Evolutionary conservation across 1,140 invertebrate genomes (phyloP).

Genomic region (Plectrocnemia conspersa): DNA sequence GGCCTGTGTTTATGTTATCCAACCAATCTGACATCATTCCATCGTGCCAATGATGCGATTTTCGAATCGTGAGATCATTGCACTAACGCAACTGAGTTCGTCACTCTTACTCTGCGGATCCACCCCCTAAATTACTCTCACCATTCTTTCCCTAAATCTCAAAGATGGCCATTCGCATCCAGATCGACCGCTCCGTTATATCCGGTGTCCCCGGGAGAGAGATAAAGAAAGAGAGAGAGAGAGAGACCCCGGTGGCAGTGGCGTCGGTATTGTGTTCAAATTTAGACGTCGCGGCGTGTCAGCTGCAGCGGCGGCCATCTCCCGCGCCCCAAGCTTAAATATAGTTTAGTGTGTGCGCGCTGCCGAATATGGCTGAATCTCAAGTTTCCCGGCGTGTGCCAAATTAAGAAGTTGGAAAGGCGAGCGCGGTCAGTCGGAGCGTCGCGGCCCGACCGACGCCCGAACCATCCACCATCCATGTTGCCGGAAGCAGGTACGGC

Average conservation of each 20-base stretch:
- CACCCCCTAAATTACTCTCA: no score
- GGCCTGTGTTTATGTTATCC: no score
- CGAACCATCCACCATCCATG: conserved; percentile 24
- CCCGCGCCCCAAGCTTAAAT: conserved; percentile 25
- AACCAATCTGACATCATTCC: no score
- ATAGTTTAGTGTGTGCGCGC: conserved; percentile 22
- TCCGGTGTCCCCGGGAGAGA: background rate
- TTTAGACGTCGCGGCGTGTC: conserved; percentile 27
- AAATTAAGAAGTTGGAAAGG: conserved; percentile 31
- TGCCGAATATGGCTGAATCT: conserved; percentile 32
- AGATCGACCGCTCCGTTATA: no score
- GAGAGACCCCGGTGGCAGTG: conserved; percentile 1
- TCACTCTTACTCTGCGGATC: no score
- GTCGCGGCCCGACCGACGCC: conserved; percentile 6
- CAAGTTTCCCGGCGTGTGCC: conserved; percentile 31
- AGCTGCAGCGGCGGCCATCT: conserved; percentile 15
- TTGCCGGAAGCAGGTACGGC: conserved; percentile 33
- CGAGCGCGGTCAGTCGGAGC: conserved; percentile 12
- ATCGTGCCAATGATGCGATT: no score
- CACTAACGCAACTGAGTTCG: no score
- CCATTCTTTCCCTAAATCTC: no score
- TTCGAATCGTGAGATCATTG: no score
- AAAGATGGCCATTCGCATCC: no score
- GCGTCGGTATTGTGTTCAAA: conserved; percentile 31
- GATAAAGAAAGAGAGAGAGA: background rate